Evolutionary conservation across 2,113 vertebrate species (phyloP), one percentile per base, ranked within the genome.

Genomic region (Etia nguti): DNA sequence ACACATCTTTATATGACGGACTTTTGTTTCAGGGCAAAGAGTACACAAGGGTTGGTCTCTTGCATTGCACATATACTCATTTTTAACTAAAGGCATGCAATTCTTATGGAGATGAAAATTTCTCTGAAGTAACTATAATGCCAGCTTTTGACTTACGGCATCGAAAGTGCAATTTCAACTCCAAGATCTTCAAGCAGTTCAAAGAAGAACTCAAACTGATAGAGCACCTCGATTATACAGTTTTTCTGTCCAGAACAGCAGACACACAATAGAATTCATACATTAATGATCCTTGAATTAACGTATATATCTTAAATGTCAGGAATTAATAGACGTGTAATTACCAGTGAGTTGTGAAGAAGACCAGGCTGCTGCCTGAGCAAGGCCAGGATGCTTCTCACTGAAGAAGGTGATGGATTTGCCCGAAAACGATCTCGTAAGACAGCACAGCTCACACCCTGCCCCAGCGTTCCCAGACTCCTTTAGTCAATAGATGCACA

Each of bases 321-420:
- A 84, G 50, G 16, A 82, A 2, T 57, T 2, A 12, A 48, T 68
- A 38, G 16, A 15, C 48, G 26, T 43, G 3, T 36, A 12, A 52
- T 82, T 94, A 97, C 97, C 95, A 97, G 89, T 6, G 96, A 94
- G 26, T 93, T 93, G 84, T 96, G 96, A 15, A 97, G 94, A 55
- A 89, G 93, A 77, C 83, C 24, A 2, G 96, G 95, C 90, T 97
- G 95, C 38, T 91, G 80, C 70, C 81, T 85, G 73, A 97, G 89
- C 48, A 96, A 91, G 6, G 20, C 34, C 73, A 97, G 88, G 86
- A 96, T 82, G 12, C 48, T 83, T n/a, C 59, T 91, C 20, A 94
- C 34, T 3, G 92, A 86, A 4, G 84, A 83, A 11, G 31, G 50
- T 0, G 93, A 92, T 0, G 86, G 6, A 62, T 88, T 41, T 8